Base-by-base conservation (phyloP, 2,888 invertebrate species). In the Drosophila austrosaltans region DNA sequence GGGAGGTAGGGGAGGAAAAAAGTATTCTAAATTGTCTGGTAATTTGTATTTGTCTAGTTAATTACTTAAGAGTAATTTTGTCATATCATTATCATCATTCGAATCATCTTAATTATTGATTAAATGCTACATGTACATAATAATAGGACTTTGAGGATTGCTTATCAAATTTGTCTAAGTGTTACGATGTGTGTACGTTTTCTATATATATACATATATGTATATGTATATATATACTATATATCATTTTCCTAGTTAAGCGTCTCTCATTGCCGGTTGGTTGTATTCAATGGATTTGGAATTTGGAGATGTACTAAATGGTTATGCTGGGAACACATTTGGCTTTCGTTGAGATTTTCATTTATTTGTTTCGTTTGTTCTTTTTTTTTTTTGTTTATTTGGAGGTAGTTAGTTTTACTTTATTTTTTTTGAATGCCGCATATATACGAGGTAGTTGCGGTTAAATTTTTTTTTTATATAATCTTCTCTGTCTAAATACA, bases 371-470 rank as follows among this genome's bases (percentile, higher is more conserved):
- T 30, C 3, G 3, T 28, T 28, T 2, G 3, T 28, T 28, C 28
- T 28, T 28, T 28, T 28, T 28, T 28, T 28, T 28, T 28, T 28
- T 8, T 5, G 61, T 7, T 44, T 28, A 32, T 48, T 70, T 56
- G 77, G 85, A 86, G 85, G 85, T 87, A 86, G 87, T 89, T 72
- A 56, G 82, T 76, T 83, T 67, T 72, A 60, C 60, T 66, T 16
- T 16, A 16, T 0, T 64, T 77, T 69, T 61, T 67, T 30, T 74
- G 62, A 54, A 58, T 74, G 65, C 69, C 76, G 63, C 68, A 63
- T 40, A n/a, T 61, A 40, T 70, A 64, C 79, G 85, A 85, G 85
- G 85, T 85, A 85, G 89, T 72, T 77, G 66, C 76, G 89, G 74
- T 79, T 79, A 72, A 16, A 30, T 30, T 30, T 30, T 54, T 72